A percentile compares a stretch with the other conserved stretches of the same genome.
Evolutionary conservation across 1,140 invertebrate species (phyloP).

Genomic region (Eupristina koningsbergeri): DNA sequence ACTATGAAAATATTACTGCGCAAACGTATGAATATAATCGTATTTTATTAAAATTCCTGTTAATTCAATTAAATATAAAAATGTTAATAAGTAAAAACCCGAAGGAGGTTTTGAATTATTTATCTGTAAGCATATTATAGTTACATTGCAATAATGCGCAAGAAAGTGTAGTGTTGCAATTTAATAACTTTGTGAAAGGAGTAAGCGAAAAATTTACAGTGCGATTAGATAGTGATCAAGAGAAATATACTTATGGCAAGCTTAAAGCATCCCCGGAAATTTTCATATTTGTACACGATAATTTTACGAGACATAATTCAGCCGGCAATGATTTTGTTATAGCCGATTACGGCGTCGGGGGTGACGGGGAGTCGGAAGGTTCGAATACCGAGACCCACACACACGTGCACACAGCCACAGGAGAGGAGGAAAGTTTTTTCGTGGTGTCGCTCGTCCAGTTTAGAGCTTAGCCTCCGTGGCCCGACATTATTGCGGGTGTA

Average conservation of each 20-base stretch:
- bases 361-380: background rate
- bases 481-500: background rate
- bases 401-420: too few relatives aligned
- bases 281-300: conserved; percentile 28
- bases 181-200: background rate
- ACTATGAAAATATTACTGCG: background rate
- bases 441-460: background rate
- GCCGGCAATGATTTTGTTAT: conserved; percentile 25
- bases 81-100: too few relatives aligned
- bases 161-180: background rate
- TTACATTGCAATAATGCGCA: background rate
- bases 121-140: background rate
- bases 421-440: conserved; percentile 12
- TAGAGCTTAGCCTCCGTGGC: conserved; percentile 9
- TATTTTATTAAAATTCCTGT: too few relatives aligned
- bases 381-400: background rate
- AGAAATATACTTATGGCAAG: background rate
- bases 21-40: background rate
- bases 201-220: conserved; percentile 7
- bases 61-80: too few relatives aligned
- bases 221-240: conserved; percentile 21
- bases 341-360: background rate
- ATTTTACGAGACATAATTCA: conserved; percentile 41
- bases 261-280: conserved; percentile 10
- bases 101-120: background rate